Percentiles rank a stretch among this genome's conserved stretches.
These are phyloP conservation scores for Drosophila mayaguana DNA, from an alignment of 2,888 invertebrate genomes.

Conservation along the genomic window DNA sequence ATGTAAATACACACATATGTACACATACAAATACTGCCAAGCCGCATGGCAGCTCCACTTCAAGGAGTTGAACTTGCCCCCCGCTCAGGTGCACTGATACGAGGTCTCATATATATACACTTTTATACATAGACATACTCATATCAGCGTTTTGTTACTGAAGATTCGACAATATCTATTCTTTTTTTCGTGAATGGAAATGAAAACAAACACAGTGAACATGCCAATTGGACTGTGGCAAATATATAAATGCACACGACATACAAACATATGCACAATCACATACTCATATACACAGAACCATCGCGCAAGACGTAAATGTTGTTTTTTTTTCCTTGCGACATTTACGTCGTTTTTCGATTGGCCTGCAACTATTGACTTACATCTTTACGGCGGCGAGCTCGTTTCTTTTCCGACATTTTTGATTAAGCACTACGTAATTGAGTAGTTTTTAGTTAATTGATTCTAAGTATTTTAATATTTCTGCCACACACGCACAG, in stretches of 20 bases:
- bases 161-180: slow-evolving; percentile 20
- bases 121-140: not conserved
- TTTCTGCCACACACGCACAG: slow-evolving; percentile 72
- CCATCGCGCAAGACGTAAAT: slow-evolving; percentile 40
- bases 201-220: slow-evolving; percentile 59
- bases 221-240: slow-evolving; percentile 62
- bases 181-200: slow-evolving; percentile 33
- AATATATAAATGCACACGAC: slow-evolving; percentile 12
- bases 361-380: slow-evolving; percentile 47
- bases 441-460: slow-evolving; percentile 38
- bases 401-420: slow-evolving; percentile 85
- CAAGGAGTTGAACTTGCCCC: slow-evolving; percentile 47
- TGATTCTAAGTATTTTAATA: slow-evolving; percentile 39
- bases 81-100: slow-evolving; percentile 13
- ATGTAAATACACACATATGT: not conserved
- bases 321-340: slow-evolving; percentile 30
- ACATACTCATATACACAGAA: slow-evolving; percentile 3
- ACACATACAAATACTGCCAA: not conserved
- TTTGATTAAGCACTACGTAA: slow-evolving; percentile 36
- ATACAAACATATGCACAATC: slow-evolving; percentile 3
- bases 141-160: slow-evolving; percentile 21
- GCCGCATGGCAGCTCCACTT: slow-evolving; percentile 26
- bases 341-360: slow-evolving; percentile 5
- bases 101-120: not conserved
- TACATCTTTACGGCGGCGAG: slow-evolving; percentile 85